phyloP scores from a whole-genome alignment of 2,113 vertebrate species.

The Petroica traversi region DNA sequence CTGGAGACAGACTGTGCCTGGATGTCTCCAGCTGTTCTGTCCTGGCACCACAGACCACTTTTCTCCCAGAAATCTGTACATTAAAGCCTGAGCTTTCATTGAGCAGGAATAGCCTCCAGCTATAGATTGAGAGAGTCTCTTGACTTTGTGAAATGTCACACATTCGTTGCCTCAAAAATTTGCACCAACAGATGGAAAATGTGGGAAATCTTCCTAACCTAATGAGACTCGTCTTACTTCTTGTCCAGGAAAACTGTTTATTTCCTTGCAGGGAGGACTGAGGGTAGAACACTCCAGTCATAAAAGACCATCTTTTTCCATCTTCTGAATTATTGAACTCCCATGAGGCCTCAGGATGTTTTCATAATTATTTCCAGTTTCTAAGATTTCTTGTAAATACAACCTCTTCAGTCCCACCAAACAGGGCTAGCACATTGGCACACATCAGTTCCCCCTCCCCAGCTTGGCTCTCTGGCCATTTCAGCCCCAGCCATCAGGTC shows the following conservation, averaged over 20 bases:
- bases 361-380: constrained; percentile 44
- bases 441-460: neutral
- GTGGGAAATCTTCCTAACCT: constrained; percentile 12
- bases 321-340: constrained; percentile 9
- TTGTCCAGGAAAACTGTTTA: neutral
- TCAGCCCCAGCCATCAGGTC: neutral
- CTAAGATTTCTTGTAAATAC: neutral
- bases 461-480: neutral
- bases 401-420: neutral
- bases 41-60: neutral
- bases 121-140: neutral
- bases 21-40: neutral
- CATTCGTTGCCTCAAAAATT: neutral
- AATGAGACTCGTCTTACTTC: neutral
- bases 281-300: neutral
- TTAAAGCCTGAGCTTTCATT: neutral
- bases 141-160: constrained; percentile 2
- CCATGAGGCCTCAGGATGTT: neutral
- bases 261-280: neutral
- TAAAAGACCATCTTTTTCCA: constrained; percentile 41
- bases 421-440: neutral
- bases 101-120: neutral
- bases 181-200: constrained; percentile 42
- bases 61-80: neutral
- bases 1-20: neutral